phyloP scores from a whole-genome alignment of 1,140 invertebrate species.

The Listronotus oregonensis region DNA sequence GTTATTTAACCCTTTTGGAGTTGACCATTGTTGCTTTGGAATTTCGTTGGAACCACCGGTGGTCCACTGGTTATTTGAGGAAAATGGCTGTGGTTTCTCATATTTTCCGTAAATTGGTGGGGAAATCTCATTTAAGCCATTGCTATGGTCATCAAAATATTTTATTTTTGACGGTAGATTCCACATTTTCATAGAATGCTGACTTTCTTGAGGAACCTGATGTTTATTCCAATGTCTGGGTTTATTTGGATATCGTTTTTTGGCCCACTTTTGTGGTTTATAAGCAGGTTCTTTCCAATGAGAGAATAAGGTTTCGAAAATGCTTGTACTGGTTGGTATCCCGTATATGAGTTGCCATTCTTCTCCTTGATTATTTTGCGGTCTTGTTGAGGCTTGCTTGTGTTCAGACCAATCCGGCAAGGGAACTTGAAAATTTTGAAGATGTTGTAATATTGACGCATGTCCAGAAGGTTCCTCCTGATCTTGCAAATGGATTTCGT shows the following conservation, averaged over 20 bases:
- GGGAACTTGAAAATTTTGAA: constrained; percentile 7
- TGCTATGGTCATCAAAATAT: constrained; percentile 5
- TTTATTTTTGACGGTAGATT: constrained; percentile 23
- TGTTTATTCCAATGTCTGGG: constrained; percentile 2
- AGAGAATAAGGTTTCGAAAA: background rate
- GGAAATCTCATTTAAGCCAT: background rate
- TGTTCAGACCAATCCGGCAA: background rate
- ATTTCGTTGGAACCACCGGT: background rate
- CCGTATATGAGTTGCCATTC: too few relatives aligned
- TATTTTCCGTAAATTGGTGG: constrained; percentile 13
- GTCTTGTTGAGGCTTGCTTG: background rate
- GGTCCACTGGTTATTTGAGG: background rate
- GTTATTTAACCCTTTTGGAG: background rate
- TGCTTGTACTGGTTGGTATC: background rate
- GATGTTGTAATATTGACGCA: background rate
- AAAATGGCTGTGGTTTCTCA: constrained; percentile 15
- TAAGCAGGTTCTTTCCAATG: background rate
- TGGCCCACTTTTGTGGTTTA: background rate
- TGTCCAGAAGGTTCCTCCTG: background rate
- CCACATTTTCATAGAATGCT: constrained; percentile 20
- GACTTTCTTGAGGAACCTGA: background rate
- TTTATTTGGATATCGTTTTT: background rate
- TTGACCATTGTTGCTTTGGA: background rate
- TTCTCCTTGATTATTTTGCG: background rate
- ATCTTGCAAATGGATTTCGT: constrained; percentile 38